Base-by-base conservation (phyloP, 2,797 vertebrate genomes). In the Lemur catta region DNA sequence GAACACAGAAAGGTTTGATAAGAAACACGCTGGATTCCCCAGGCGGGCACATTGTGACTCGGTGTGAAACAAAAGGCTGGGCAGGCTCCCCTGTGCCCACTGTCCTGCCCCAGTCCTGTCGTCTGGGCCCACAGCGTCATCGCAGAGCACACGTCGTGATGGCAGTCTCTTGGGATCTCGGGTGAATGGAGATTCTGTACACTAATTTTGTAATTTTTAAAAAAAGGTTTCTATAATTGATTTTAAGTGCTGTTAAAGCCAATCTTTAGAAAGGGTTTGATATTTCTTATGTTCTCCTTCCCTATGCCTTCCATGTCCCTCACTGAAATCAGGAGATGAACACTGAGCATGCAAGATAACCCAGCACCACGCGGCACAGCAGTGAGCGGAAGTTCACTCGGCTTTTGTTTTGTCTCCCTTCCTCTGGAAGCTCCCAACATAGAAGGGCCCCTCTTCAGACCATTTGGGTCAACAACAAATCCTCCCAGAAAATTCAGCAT, bases 1-100 rank as follows among this genome's bases (percentile, higher is more conserved):
- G 84, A 97, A 98, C 97, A 91, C 80, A 96, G 0, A 95, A 97
- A 95, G 79, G 48, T 96, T 90, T 30, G 78, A 96, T 97, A 93
- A 97, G 84, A 50, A 75, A 78, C 80, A 89, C 61, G 89, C 38
- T 80, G n/a, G 81, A 57, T 75, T 98, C 65, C 74, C 94, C 63
- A 96, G 89, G 46, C 30, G 1, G 13, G 28, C 88, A 71, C 94
- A 79, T 87, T 93, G 81, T 91, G 92, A 94, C 1, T 80, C 7
- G 22, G n/a, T 91, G 75, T 35, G 79, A 97, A 97, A 96, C 92
- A 97, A 95, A 91, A 93, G 95, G 80, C 69, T 82, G 89, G 38
- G 78, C 89, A 97, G 72, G 33, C 41, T 95, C 91, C 95, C 94
- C 69, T 87, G 95, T 92, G 89, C 76, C 90, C 52, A 71, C 89